Evolutionary conservation across 2,888 invertebrate genomes (phyloP).

Genomic region (Catonia carolina): DNA sequence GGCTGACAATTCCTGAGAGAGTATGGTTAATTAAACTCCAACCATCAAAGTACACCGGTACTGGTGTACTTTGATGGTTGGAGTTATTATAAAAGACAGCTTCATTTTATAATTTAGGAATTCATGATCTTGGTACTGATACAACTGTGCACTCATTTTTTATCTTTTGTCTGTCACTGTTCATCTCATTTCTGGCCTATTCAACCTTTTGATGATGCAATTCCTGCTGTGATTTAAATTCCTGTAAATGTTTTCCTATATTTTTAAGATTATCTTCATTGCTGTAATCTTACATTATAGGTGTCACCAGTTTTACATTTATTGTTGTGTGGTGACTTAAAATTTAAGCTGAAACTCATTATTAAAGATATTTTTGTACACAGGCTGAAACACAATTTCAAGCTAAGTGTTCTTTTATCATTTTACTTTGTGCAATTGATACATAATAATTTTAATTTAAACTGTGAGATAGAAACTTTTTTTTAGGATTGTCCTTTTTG

Average conservation of each 20-base stretch:
- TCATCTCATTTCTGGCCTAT: background rate
- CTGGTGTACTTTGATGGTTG: too few relatives aligned
- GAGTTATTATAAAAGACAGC: too few relatives aligned
- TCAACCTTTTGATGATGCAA: constrained; percentile 12
- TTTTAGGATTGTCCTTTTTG: constrained; percentile 1
- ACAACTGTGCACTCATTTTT: constrained; percentile 2
- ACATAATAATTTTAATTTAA: background rate
- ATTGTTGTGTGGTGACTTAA: constrained; percentile 1
- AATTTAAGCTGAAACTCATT: background rate
- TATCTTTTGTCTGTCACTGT: background rate
- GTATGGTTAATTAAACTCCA: too few relatives aligned
- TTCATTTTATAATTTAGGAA: too few relatives aligned
- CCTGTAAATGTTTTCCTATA: background rate
- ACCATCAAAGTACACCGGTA: too few relatives aligned
- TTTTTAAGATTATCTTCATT: background rate
- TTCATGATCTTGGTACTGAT: too few relatives aligned
- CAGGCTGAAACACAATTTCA: background rate
- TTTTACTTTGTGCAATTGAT: constrained; percentile 1
- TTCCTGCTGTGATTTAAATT: constrained; percentile 2
- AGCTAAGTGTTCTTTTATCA: background rate
- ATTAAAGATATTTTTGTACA: constrained; percentile 3
- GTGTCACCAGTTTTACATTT: background rate
- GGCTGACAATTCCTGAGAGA: too few relatives aligned
- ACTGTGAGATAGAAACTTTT: background rate
- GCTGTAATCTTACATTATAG: background rate